A percentile compares a stretch with the other conserved stretches of the same genome.
These are phyloP conservation scores for Butorides virescens DNA, from an alignment of 2,113 vertebrate genomes.

Conservation along the genomic window DNA sequence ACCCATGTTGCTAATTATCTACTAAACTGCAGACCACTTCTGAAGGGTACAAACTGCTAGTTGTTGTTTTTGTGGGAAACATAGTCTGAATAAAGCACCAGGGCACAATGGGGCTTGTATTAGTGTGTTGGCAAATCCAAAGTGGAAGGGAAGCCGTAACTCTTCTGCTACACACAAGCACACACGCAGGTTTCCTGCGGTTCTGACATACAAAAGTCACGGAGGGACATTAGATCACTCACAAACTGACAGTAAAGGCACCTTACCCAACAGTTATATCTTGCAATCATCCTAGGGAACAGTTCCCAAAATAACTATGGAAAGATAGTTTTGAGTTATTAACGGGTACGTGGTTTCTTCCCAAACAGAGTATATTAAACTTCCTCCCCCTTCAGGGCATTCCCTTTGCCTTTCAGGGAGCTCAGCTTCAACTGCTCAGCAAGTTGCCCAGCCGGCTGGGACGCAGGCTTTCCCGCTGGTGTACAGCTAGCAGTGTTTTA, in stretches of 20 bases:
- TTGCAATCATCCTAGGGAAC: not conserved
- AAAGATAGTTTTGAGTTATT: not conserved
- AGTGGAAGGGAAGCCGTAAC: not conserved
- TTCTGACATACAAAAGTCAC: not conserved
- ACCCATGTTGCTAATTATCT: not conserved
- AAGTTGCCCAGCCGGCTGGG: not conserved
- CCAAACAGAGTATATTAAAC: not conserved
- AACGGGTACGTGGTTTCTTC: not conserved
- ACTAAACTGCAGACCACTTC: not conserved
- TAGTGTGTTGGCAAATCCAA: not conserved
- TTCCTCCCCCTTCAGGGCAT: not conserved
- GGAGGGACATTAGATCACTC: not conserved
- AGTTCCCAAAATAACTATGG: not conserved
- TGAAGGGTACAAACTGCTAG: not conserved
- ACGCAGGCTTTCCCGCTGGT: fast-evolving
- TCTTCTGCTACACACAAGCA: not conserved
- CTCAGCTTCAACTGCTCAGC: not conserved
- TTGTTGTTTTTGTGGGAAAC: not conserved
- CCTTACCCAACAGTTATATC: not conserved
- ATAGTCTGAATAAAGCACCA: not conserved
- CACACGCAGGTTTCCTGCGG: not conserved
- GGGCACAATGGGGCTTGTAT: not conserved
- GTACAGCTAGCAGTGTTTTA: not conserved
- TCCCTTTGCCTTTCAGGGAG: not conserved
- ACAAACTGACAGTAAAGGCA: not conserved